Evolutionary conservation across 2,113 vertebrate species (phyloP).

Genomic region (Ivindomyrus marchei): DNA sequence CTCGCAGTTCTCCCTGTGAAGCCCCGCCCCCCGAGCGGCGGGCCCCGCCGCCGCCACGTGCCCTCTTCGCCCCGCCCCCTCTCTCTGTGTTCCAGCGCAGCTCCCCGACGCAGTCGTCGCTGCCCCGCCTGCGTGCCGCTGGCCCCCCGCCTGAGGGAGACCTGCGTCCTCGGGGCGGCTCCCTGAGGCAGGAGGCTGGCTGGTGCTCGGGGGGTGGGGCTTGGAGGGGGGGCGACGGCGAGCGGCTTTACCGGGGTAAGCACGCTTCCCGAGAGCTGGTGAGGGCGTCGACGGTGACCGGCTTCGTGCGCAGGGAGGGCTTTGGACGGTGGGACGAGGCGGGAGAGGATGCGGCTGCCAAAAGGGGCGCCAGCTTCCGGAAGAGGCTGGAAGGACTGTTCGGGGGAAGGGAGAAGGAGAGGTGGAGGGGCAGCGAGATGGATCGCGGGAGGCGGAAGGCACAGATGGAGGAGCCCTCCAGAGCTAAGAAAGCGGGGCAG

Average conservation of each 20-base stretch:
- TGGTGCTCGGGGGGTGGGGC: slow-evolving; percentile 39
- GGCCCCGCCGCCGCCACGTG: slow-evolving; percentile 55
- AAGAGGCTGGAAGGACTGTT: slow-evolving; percentile 58
- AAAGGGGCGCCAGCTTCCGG: slow-evolving; percentile 41
- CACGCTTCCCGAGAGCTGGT: slow-evolving; percentile 64
- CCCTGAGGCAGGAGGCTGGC: slow-evolving; percentile 54
- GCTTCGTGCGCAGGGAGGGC: slow-evolving; percentile 50
- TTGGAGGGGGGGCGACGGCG: slow-evolving; percentile 48
- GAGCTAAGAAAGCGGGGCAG: slow-evolving; percentile 36
- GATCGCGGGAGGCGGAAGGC: slow-evolving; percentile 47
- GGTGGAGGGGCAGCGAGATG: slow-evolving; percentile 39
- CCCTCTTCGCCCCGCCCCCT: slow-evolving; percentile 55
- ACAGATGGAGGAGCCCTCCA: slow-evolving; percentile 50
- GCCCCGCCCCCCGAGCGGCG: slow-evolving; percentile 51
- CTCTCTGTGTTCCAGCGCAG: slow-evolving; percentile 63
- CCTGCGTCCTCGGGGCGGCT: slow-evolving; percentile 53
- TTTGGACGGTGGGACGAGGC: slow-evolving; percentile 50
- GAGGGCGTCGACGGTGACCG: slow-evolving; percentile 61
- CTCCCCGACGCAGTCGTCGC: slow-evolving; percentile 63
- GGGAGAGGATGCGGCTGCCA: slow-evolving; percentile 2
- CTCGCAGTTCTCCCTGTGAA: slow-evolving; percentile 55
- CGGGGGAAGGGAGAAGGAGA: slow-evolving; percentile 56
- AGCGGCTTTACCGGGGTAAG: slow-evolving; percentile 66
- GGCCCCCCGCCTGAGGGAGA: slow-evolving; percentile 47
- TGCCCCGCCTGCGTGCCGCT: slow-evolving; percentile 51